These are phyloP conservation scores for Andrena minutula DNA, from an alignment of 2,888 invertebrate genomes.

Conservation along the genomic window DNA sequence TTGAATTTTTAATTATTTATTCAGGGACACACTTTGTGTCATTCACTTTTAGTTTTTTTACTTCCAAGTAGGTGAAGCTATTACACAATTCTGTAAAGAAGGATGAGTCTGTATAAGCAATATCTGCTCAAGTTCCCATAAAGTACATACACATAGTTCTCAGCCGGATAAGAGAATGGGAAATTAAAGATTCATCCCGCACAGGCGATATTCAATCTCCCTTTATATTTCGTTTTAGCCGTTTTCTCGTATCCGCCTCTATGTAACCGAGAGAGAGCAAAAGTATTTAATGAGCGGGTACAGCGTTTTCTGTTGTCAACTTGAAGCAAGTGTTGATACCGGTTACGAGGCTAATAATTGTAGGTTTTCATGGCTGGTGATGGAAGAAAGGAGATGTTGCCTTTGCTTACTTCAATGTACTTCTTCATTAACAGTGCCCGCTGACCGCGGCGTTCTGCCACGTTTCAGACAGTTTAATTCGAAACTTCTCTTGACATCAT, in stretches of 20 bases:
- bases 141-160: not conserved
- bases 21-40: no score
- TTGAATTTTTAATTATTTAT: no score
- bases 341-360: constrained; percentile 56
- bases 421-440: constrained; percentile 50
- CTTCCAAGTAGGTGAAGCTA: no score
- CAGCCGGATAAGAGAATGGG: not conserved
- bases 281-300: constrained; percentile 56
- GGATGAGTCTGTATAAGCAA: not conserved
- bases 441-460: not conserved
- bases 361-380: constrained; percentile 47
- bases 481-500: constrained; percentile 1
- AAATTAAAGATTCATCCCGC: constrained; percentile 24
- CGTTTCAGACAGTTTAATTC: constrained; percentile 19
- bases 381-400: constrained; percentile 56
- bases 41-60: no score
- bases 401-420: constrained; percentile 47
- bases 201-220: constrained; percentile 49
- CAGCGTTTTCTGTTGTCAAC: constrained; percentile 53
- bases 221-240: constrained; percentile 39
- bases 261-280: constrained; percentile 44
- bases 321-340: constrained; percentile 55
- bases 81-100: no score
- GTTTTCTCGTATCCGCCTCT: constrained; percentile 20
- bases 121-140: not conserved